Conservation (phyloP, 2,888 invertebrate species). For the Pyralis farinalis region DNA sequence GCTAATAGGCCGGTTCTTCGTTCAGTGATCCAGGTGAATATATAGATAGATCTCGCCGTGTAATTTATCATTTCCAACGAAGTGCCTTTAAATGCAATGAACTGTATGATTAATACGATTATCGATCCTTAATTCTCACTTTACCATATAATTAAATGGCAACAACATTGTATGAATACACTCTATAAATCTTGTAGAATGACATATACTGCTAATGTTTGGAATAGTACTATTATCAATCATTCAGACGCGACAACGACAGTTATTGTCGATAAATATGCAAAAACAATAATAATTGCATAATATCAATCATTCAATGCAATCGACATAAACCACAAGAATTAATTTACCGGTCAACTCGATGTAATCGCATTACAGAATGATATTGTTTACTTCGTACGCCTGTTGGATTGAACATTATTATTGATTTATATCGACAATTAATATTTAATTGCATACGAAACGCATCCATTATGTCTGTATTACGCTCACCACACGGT, state of each 20-base stretch:
- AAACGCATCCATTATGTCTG: constrained; percentile 29
- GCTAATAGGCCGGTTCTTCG: no score
- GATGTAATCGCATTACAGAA: constrained; percentile 33
- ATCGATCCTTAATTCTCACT: no score
- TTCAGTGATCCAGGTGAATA: no score
- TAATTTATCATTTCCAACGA: no score
- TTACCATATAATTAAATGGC: no score
- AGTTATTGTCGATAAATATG: neutral
- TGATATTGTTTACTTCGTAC: constrained; percentile 32
- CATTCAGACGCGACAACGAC: neutral
- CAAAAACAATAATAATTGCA: constrained; percentile 4
- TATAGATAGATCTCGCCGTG: no score
- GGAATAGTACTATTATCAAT: neutral
- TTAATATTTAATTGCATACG: constrained; percentile 44
- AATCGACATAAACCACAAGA: constrained; percentile 10
- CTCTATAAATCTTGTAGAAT: no score
- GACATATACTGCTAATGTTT: no score
- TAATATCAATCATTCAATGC: constrained; percentile 1
- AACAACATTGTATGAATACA: no score
- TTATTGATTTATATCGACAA: constrained; percentile 44
- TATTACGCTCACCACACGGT: constrained; percentile 26
- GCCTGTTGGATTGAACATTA: constrained; percentile 28
- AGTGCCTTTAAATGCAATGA: no score
- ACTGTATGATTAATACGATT: no score
- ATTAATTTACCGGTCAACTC: constrained; percentile 26